These are phyloP conservation scores for Heterohyrax brucei DNA, from an alignment of 2,797 vertebrate genomes.

Conservation along the genomic window DNA sequence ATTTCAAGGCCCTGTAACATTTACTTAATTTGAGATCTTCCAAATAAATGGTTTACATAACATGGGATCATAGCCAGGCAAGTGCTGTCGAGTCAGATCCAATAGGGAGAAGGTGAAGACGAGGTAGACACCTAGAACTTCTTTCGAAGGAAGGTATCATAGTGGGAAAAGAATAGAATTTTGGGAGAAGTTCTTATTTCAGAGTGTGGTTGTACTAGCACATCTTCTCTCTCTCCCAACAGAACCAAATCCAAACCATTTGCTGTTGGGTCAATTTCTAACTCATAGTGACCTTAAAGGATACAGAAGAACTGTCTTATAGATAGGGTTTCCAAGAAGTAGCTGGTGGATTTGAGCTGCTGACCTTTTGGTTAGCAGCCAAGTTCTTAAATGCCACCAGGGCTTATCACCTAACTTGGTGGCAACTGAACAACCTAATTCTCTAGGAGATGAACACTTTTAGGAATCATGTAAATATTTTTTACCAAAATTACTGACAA, in stretches of 20 bases:
- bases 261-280: too few relatives aligned
- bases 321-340: too few relatives aligned
- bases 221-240: not conserved
- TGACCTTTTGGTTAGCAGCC: too few relatives aligned
- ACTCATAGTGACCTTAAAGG: too few relatives aligned
- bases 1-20: not conserved
- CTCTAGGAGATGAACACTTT: not conserved
- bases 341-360: too few relatives aligned
- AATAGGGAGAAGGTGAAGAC: not conserved
- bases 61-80: too few relatives aligned
- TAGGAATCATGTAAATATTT: not conserved
- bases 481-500: slow-evolving; percentile 28
- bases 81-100: too few relatives aligned
- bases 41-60: not conserved
- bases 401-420: not conserved
- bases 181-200: slow-evolving; percentile 43
- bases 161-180: not conserved
- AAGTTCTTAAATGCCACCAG: too few relatives aligned
- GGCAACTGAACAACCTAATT: not conserved
- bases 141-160: not conserved
- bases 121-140: not conserved
- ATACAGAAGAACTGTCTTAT: too few relatives aligned
- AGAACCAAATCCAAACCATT: not conserved
- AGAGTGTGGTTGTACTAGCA: not conserved
- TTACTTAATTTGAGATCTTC: not conserved